A percentile compares a stretch with the other conserved stretches of the same genome.
These are phyloP conservation scores for Caenorhabditis brenneri DNA, from an alignment of 1,140 invertebrate genomes.

Conservation along the genomic window DNA sequence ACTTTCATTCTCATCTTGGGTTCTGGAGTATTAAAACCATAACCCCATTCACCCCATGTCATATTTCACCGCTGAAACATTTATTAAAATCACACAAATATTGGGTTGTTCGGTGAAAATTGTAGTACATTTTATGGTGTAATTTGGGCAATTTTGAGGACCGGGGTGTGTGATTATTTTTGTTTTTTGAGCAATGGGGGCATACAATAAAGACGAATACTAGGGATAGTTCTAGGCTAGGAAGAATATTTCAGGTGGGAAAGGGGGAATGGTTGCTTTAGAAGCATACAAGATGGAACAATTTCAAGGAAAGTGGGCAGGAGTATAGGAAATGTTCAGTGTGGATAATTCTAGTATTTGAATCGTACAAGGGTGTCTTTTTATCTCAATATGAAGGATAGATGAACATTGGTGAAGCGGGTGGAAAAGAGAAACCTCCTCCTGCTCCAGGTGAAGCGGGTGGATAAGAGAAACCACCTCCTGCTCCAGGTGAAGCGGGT, in stretches of 20 bases:
- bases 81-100: background rate
- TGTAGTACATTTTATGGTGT: background rate
- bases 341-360: background rate
- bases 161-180: background rate
- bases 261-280: background rate
- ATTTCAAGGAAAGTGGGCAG: background rate
- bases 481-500: too few relatives aligned
- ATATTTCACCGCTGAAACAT: background rate
- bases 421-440: background rate
- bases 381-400: background rate
- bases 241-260: background rate
- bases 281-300: slow-evolving; percentile 22
- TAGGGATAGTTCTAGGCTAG: background rate
- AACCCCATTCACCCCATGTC: too few relatives aligned
- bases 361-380: background rate
- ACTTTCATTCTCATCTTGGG: too few relatives aligned
- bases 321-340: background rate
- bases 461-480: too few relatives aligned
- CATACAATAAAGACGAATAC: slow-evolving; percentile 12
- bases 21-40: too few relatives aligned
- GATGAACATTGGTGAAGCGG: background rate
- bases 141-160: background rate
- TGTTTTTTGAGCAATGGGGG: background rate
- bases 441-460: too few relatives aligned
- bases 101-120: background rate